phyloP scores from a whole-genome alignment of 2,797 vertebrate species.

The Mionectes olivaceus region DNA sequence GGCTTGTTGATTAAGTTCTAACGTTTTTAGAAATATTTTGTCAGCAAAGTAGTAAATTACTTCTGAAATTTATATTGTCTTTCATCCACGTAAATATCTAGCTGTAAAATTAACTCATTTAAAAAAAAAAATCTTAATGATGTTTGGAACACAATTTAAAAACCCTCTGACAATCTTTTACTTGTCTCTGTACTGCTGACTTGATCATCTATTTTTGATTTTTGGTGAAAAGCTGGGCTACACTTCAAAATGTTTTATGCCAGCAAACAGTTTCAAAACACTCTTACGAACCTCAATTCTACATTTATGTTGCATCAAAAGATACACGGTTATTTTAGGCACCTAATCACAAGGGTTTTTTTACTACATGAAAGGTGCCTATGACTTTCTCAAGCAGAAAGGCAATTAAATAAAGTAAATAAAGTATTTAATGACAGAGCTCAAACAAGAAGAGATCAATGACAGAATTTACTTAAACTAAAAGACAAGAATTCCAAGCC shows the following conservation, averaged over 20 bases:
- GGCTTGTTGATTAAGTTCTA: neutral
- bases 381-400: neutral
- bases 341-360: neutral
- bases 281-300: neutral
- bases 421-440: neutral
- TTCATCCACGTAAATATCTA: neutral
- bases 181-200: neutral
- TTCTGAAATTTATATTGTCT: neutral
- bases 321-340: neutral
- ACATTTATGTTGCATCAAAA: neutral
- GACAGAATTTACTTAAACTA: neutral
- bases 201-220: neutral
- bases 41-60: neutral
- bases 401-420: neutral
- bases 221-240: neutral
- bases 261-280: neutral
- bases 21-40: neutral
- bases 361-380: neutral
- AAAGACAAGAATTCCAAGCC: neutral
- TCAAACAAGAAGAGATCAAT: conserved; percentile 2
- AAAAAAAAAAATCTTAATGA: neutral
- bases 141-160: neutral
- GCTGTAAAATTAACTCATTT: neutral
- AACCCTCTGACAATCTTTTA: neutral
- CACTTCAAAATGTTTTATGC: neutral